phyloP scores from a whole-genome alignment of 2,888 invertebrate genomes.

The Agrotis clavis region DNA sequence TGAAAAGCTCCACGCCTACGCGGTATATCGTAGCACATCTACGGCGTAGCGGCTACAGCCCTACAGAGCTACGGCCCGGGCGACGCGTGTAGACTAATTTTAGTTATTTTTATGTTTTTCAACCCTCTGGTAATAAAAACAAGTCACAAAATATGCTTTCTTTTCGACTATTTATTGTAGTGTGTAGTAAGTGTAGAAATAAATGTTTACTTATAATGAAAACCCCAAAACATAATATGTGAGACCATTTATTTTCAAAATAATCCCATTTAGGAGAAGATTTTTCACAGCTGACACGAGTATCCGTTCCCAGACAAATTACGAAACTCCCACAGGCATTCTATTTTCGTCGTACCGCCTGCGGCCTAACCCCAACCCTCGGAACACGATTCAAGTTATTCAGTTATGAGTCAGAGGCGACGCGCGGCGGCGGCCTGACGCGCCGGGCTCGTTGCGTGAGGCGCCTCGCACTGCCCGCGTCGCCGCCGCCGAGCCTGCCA shows the following conservation, averaged over 20 bases:
- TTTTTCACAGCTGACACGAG: conserved; percentile 8
- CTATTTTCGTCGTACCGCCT: conserved; percentile 23
- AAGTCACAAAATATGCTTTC: not conserved
- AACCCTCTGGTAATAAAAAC: not conserved
- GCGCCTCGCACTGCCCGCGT: conserved; percentile 54
- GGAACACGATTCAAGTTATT: conserved; percentile 36
- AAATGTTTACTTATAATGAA: not conserved
- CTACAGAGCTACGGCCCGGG: no score
- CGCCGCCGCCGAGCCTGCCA: conserved; percentile 47
- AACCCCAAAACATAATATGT: not conserved
- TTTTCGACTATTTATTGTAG: not conserved
- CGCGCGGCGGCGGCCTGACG: conserved; percentile 59
- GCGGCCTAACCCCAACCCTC: conserved; percentile 16
- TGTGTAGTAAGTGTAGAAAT: no score
- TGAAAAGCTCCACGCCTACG: conserved; percentile 20
- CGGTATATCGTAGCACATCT: conserved; percentile 23
- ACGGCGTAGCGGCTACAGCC: conserved; percentile 32
- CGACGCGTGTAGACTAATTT: no score
- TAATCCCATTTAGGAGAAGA: not conserved
- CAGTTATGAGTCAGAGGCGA: conserved; percentile 64
- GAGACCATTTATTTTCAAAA: not conserved
- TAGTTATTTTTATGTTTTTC: not conserved
- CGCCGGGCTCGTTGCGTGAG: conserved; percentile 65
- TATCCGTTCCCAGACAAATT: conserved; percentile 5
- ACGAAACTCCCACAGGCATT: conserved; percentile 7